Percentiles rank a stretch among this genome's conserved stretches.
Evolutionary conservation across 2,888 invertebrate genomes (phyloP).

Genomic region (Hirtodrosophila alboralis): DNA sequence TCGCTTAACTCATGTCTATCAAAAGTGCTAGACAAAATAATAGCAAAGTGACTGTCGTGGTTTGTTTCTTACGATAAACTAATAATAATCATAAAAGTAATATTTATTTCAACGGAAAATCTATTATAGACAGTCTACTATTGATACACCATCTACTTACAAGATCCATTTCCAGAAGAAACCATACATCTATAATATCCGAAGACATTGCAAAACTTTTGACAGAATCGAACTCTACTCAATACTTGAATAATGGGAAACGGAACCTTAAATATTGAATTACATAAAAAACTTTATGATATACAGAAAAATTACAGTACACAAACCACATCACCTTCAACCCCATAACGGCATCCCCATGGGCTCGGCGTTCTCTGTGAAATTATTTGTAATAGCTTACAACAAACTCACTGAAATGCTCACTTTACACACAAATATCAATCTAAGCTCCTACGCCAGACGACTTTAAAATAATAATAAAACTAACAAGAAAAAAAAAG

Average conservation of each 20-base stretch:
- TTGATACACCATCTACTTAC: conserved; percentile 24
- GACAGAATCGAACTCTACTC: conserved; percentile 8
- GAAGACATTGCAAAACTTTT: conserved; percentile 11
- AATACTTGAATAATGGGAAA: conserved; percentile 4
- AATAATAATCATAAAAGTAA: too few species aligned
- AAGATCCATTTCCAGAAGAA: conserved; percentile 8
- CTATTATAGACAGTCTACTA: conserved; percentile 9
- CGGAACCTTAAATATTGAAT: neutral
- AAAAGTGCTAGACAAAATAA: conserved; percentile 31
- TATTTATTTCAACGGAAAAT: neutral
- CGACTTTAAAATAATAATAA: too few species aligned
- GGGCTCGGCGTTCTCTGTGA: too few species aligned
- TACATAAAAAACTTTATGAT: conserved; percentile 3
- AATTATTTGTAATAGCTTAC: too few species aligned
- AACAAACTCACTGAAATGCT: too few species aligned
- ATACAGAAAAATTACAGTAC: too few species aligned
- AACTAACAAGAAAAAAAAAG: too few species aligned
- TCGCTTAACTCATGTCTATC: conserved; percentile 33
- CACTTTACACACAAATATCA: too few species aligned
- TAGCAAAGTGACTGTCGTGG: conserved; percentile 6
- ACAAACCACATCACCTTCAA: too few species aligned
- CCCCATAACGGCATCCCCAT: too few species aligned
- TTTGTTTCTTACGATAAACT: neutral
- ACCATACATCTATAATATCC: conserved; percentile 14
- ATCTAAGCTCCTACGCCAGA: too few species aligned